Evolutionary conservation across 1,140 invertebrate species (phyloP).

Genomic region (Papilio aristodemus): DNA sequence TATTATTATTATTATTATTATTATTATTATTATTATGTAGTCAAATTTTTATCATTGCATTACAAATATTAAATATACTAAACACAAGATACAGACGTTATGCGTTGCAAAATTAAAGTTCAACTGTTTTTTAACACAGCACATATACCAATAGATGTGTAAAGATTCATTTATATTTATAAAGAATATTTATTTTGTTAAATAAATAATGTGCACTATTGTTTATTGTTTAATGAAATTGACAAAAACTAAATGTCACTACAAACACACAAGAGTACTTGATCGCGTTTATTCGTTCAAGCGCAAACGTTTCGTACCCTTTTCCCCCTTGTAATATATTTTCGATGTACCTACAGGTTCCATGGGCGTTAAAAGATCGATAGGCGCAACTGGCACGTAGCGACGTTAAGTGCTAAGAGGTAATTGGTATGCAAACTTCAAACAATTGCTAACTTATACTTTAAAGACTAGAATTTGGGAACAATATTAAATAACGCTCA

Average conservation of each 20-base stretch:
- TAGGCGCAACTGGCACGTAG: background rate
- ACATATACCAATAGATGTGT: no score
- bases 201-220: no score
- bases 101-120: no score
- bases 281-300: background rate
- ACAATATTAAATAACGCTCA: background rate
- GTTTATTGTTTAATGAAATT: no score
- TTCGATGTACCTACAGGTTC: background rate
- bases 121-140: no score
- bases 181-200: no score
- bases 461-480: background rate
- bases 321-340: background rate
- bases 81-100: no score
- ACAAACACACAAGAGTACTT: background rate
- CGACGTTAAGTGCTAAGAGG: background rate
- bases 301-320: background rate
- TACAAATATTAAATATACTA: no score
- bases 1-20: no score
- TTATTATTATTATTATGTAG: no score
- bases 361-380: constrained; percentile 7
- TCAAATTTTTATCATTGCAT: no score
- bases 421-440: background rate
- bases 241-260: background rate
- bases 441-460: background rate
- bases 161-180: no score